phyloP scores from a whole-genome alignment of 2,888 invertebrate genomes.

The Sphecodes monilicornis region DNA sequence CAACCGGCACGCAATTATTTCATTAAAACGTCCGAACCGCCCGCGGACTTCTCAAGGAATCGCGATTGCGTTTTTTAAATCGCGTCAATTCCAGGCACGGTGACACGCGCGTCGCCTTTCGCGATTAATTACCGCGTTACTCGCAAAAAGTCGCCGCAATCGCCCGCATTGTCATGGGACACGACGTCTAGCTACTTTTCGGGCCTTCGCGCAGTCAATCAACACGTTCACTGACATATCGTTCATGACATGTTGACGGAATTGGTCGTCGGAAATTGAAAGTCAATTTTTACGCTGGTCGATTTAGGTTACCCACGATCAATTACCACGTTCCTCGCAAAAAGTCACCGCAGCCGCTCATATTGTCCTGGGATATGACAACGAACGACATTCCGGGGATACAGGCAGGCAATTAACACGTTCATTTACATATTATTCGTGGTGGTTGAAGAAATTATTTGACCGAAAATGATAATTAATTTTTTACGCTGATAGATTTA shows the following conservation, averaged over 20 bases:
- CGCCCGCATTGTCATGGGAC: background rate
- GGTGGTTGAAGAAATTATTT: too few relatives aligned
- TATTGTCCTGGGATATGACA: background rate
- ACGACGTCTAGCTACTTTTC: background rate
- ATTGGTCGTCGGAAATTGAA: background rate
- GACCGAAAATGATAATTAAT: background rate
- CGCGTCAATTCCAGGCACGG: conserved; percentile 14
- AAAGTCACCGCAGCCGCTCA: background rate
- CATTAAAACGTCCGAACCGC: conserved; percentile 47
- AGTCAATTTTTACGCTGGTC: background rate
- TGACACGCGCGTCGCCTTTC: conserved; percentile 32
- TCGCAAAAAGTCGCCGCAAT: background rate
- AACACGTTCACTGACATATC: background rate
- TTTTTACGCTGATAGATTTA: background rate
- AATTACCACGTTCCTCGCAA: conserved; percentile 31
- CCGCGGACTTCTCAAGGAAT: conserved; percentile 40
- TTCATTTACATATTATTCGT: background rate
- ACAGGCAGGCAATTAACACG: background rate
- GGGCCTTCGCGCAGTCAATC: background rate
- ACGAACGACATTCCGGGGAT: background rate
- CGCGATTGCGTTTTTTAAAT: conserved; percentile 28
- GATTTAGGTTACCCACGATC: background rate
- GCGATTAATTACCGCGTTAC: conserved; percentile 40
- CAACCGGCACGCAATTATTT: conserved; percentile 56
- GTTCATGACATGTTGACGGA: background rate